Percentiles rank a stretch among this genome's conserved stretches.
Evolutionary conservation across 1,140 invertebrate species (phyloP).

Genomic region (Rhyzopertha dominica): DNA sequence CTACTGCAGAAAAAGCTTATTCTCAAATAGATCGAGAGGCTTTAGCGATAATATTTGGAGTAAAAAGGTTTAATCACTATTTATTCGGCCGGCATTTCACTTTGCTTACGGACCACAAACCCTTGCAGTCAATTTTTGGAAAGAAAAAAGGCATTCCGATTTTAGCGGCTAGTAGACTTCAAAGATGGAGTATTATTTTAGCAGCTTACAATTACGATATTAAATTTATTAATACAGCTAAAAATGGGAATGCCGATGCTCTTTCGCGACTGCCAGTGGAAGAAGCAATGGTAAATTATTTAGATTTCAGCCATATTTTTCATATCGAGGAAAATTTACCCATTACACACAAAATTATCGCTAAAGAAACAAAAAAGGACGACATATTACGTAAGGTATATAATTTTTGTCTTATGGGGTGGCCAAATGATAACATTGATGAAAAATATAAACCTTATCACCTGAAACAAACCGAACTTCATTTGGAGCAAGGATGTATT

Average conservation of each 20-base stretch:
- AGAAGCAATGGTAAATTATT: conserved; percentile 3
- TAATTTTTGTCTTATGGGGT: conserved; percentile 13
- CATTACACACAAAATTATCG: conserved; percentile 7
- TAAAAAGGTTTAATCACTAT: conserved; percentile 25
- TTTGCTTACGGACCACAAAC: conserved; percentile 17
- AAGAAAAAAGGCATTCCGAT: conserved; percentile 18
- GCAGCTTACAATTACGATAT: conserved; percentile 22
- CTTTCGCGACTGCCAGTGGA: conserved; percentile 17
- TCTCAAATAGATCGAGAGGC: conserved; percentile 26
- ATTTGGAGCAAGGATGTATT: conserved; percentile 16
- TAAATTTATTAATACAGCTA: conserved; percentile 15
- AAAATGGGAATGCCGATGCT: conserved; percentile 16
- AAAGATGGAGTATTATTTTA: conserved; percentile 19
- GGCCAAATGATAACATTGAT: conserved; percentile 10
- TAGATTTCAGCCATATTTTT: conserved; percentile 11
- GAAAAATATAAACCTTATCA: conserved; percentile 14
- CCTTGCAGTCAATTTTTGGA: conserved; percentile 19
- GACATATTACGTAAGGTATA: conserved; percentile 15
- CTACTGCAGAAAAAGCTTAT: conserved; percentile 21
- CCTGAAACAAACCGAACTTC: conserved; percentile 3
- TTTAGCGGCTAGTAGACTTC: conserved; percentile 11
- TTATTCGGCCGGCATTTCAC: conserved; percentile 20
- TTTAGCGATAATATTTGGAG: conserved; percentile 24
- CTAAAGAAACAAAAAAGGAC: conserved; percentile 15
- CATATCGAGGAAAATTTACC: conserved; percentile 11